Evolutionary conservation across 2,113 vertebrate species (phyloP), one percentile per base, ranked within the genome.

Genomic region (Gulo gulo): DNA sequence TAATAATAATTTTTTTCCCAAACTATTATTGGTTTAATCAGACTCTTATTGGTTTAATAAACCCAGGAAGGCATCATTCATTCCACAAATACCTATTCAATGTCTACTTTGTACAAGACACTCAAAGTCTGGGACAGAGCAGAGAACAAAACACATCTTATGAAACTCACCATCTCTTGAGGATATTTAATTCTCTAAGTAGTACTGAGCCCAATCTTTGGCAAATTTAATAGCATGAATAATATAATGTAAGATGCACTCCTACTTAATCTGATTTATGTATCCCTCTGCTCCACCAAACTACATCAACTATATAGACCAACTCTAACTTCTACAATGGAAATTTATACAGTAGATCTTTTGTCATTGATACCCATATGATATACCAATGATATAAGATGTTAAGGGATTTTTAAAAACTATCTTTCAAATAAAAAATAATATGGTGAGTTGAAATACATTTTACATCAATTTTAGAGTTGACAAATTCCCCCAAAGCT

Each of bases 381-480:
- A 87, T 76, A 94, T 6, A 83, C 3, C 69, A 91, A 84, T 67
- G 1, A 69, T 34, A 67, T 1, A 71, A 89, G 91, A 83, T 69
- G 1, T n/a, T 47, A 59, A 52, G 20, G 59, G 24, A 61, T 86
- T 74, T 83, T 57, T 23, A 18, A 83, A 55, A 89, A n/a, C 2
- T 65, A 45, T n/a, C 1, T 74, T 81, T 94, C 21, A 59, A 80
- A 34, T 45, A 78, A 97, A 34, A 96, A 96, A 95, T 61, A 88
- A 94, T 86, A 61, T 4, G 0, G 12, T 92, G n/a, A 95, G 16
- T 83, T 97, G 50, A 98, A 97, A 84, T 78, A 86, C 39, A 97
- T 93, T 97, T 97, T 79, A 91, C 55, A 91, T 65, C 29, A 45
- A 83, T 96, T 98, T 97, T 82, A 95, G 86, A 94, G 45, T 71